Conservation (phyloP, 1,140 invertebrate genomes). For the Drosophila neocordata region DNA sequence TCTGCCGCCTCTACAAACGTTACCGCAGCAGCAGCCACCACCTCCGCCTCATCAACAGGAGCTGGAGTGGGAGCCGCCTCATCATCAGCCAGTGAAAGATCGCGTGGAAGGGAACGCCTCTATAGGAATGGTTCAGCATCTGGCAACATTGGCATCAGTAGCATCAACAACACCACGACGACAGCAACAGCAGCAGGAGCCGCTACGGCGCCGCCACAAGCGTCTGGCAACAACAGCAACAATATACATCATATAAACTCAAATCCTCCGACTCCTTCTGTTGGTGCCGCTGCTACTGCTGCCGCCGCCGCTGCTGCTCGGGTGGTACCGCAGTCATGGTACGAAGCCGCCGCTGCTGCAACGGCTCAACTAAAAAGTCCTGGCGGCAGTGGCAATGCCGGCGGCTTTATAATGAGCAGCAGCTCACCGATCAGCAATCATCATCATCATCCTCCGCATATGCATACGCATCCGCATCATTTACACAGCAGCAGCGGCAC, state of each 20-base stretch:
- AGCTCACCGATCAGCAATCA: slow-evolving; percentile 74
- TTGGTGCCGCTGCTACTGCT: neutral
- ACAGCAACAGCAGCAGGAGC: slow-evolving; percentile 35
- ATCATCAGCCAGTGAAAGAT: slow-evolving; percentile 55
- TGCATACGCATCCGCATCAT: slow-evolving; percentile 57
- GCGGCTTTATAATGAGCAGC: slow-evolving; percentile 73
- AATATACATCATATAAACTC: slow-evolving; percentile 74
- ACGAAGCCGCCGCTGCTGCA: slow-evolving; percentile 79
- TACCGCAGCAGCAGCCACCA: neutral
- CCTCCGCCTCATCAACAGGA: slow-evolving; percentile 21
- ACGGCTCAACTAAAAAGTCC: slow-evolving; percentile 79
- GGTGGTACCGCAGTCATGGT: slow-evolving; percentile 77
- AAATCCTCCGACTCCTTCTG: slow-evolving; percentile 22
- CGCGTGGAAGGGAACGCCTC: slow-evolving; percentile 65
- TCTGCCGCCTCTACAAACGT: slow-evolving; percentile 16
- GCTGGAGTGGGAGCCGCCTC: slow-evolving; percentile 14
- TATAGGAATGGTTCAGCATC: slow-evolving; percentile 74
- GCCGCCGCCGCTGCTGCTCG: slow-evolving; percentile 21
- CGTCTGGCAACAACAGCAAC: slow-evolving; percentile 72
- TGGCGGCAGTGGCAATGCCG: slow-evolving; percentile 83
- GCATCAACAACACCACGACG: slow-evolving; percentile 56
- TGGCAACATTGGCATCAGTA: slow-evolving; percentile 35
- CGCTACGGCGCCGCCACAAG: slow-evolving; percentile 47
- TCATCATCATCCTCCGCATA: slow-evolving; percentile 47
- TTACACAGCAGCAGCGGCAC: slow-evolving; percentile 49